Conservation (phyloP, 2,797 vertebrate species). For the Pseudochaenichthys georgianus region DNA sequence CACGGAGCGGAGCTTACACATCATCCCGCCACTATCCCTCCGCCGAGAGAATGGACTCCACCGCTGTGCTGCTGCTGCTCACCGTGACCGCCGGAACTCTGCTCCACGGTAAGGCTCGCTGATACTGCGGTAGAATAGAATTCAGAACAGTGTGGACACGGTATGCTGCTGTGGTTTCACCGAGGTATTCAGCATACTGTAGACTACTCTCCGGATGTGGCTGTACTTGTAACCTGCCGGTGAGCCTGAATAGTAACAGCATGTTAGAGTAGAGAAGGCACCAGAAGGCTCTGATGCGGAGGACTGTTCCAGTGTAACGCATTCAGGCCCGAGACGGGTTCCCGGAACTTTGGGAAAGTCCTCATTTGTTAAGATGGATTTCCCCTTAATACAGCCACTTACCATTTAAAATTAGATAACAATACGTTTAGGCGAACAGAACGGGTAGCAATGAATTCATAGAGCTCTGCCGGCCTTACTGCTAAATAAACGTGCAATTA, state of each 20-base stretch:
- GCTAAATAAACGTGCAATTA: not conserved
- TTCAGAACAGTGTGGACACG: not conserved
- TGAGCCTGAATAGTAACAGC: not conserved
- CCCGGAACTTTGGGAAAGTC: not conserved
- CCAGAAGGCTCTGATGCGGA: not conserved
- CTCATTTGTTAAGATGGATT: not conserved
- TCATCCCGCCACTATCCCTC: not conserved
- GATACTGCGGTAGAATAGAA: too few species aligned
- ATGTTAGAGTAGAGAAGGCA: not conserved
- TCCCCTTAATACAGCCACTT: not conserved
- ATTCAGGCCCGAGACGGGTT: too few species aligned
- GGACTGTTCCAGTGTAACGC: too few species aligned
- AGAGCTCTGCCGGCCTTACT: not conserved
- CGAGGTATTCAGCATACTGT: rapidly evolving
- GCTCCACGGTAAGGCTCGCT: constrained; percentile 50
- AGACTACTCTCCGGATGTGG: too few species aligned
- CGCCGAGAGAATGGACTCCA: constrained; percentile 37
- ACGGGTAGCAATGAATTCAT: not conserved
- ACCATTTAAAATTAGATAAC: not conserved
- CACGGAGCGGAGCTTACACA: not conserved
- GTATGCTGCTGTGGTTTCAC: not conserved
- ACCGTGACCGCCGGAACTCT: constrained; percentile 26
- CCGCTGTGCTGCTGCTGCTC: constrained; percentile 36
- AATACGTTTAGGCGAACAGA: not conserved
- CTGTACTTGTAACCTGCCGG: not conserved